Evolutionary conservation across 1,140 invertebrate species (phyloP).

Genomic region (Ostrea edulis): DNA sequence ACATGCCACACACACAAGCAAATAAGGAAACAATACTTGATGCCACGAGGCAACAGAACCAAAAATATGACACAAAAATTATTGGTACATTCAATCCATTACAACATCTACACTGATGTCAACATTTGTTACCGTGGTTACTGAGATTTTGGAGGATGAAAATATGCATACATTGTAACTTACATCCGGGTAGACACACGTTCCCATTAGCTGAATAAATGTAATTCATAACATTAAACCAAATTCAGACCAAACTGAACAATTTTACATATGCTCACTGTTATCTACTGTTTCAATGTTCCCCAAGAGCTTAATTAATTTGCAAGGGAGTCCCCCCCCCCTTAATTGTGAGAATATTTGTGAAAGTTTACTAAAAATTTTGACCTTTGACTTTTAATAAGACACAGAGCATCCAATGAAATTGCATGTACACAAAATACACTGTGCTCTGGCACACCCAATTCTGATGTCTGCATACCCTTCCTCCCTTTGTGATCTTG

Average conservation of each 20-base stretch:
- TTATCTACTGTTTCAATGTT: too few species aligned
- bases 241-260: background rate
- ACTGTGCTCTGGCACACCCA: too few species aligned
- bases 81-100: background rate
- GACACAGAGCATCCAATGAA: too few species aligned
- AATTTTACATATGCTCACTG: too few species aligned
- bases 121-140: background rate
- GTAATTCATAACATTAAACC: background rate
- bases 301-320: too few species aligned
- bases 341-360: too few species aligned
- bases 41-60: background rate
- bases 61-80: background rate
- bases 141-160: background rate
- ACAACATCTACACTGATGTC: background rate
- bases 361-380: too few species aligned
- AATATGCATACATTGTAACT: conserved; percentile 32
- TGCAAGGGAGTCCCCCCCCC: too few species aligned
- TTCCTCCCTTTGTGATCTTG: too few species aligned
- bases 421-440: too few species aligned
- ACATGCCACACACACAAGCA: background rate
- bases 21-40: conserved; percentile 2
- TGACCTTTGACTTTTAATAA: too few species aligned
- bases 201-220: conserved; percentile 30
- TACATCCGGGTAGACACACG: conserved; percentile 16
- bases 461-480: too few species aligned